Evolutionary conservation across 2,113 vertebrate genomes (phyloP).

Genomic region (Sciurus niger): DNA sequence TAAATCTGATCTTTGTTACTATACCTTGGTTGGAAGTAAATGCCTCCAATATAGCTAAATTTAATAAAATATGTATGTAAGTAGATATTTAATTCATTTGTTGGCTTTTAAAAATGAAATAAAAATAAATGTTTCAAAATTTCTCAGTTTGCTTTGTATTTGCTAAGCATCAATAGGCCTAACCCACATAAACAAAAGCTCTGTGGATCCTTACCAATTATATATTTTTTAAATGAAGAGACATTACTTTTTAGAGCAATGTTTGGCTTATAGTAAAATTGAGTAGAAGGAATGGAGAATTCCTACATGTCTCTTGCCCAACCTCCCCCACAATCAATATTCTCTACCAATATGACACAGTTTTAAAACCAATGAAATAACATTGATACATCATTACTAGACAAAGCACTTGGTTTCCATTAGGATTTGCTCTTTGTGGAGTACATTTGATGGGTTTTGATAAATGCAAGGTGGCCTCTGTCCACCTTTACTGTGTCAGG

Average conservation of each 20-base stretch:
- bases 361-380: background rate
- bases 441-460: background rate
- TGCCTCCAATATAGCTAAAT: background rate
- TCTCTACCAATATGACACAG: background rate
- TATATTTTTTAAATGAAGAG: background rate
- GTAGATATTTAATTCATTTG: background rate
- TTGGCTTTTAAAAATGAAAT: constrained; percentile 8
- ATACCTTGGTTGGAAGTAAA: background rate
- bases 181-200: background rate
- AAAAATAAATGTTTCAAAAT: background rate
- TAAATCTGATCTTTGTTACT: background rate
- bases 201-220: background rate
- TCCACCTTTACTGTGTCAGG: background rate
- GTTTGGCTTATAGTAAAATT: background rate
- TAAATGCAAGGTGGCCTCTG: background rate
- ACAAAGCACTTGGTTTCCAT: background rate
- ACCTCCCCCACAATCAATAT: background rate
- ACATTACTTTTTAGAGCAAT: background rate
- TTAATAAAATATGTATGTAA: background rate
- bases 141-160: background rate
- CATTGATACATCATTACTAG: background rate
- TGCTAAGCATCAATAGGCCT: background rate
- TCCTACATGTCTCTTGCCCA: too few relatives aligned
- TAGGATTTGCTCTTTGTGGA: background rate
- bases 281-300: background rate